Conservation (phyloP, 2,113 vertebrate species). For the Edolisoma coerulescens region DNA sequence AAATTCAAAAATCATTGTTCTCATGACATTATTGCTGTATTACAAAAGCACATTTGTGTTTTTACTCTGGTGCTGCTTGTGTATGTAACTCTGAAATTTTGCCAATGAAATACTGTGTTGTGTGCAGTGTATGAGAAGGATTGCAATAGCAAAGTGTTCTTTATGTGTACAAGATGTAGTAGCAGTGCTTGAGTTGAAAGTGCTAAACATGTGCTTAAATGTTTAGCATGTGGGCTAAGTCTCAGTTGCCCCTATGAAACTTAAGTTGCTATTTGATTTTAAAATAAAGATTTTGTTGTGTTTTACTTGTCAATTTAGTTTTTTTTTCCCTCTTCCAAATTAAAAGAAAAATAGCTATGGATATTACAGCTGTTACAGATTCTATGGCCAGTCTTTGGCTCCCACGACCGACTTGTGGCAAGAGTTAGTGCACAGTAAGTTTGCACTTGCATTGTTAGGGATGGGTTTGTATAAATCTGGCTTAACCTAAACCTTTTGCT, state of each 20-base stretch:
- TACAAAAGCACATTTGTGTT: slow-evolving; percentile 11
- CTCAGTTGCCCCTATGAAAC: background rate
- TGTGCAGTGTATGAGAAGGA: background rate
- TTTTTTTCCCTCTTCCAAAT: background rate
- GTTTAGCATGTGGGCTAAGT: background rate
- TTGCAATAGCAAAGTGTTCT: background rate
- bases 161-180: background rate
- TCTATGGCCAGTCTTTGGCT: background rate
- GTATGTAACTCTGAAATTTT: background rate
- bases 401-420: background rate
- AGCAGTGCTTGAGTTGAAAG: background rate
- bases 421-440: background rate
- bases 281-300: slow-evolving; percentile 4
- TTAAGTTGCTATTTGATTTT: background rate
- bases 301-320: background rate
- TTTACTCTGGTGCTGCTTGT: background rate
- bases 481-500: background rate
- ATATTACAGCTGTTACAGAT: background rate
- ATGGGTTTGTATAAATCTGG: background rate
- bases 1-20: slow-evolving; percentile 27
- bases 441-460: background rate
- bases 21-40: background rate
- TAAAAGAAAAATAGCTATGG: background rate
- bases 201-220: background rate
- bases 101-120: background rate